Percentiles rank a stretch among this genome's conserved stretches.
Conservation (phyloP, 2,888 invertebrate genomes). For the Apantesis nais region DNA sequence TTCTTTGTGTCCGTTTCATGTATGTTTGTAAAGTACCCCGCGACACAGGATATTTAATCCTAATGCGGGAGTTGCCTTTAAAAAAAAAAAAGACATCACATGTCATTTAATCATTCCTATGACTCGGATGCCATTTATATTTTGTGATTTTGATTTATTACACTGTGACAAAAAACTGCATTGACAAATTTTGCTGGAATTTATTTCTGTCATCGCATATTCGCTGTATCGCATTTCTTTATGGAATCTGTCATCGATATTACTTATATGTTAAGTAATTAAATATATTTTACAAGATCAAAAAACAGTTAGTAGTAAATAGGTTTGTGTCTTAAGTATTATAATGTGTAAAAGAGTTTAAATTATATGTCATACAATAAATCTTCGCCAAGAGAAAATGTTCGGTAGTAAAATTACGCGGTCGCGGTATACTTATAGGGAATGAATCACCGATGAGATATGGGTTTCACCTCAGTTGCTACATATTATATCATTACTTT, state of each 20-base stretch:
- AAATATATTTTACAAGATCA: not conserved
- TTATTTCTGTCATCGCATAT: not conserved
- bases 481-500: conserved; percentile 8
- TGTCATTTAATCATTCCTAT: not conserved
- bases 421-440: conserved; percentile 15
- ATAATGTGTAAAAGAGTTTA: not conserved
- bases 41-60: too few relatives aligned
- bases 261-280: too few relatives aligned
- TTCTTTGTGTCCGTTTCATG: too few relatives aligned
- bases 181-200: too few relatives aligned
- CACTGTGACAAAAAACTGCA: too few relatives aligned
- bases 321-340: not conserved
- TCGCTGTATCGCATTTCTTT: not conserved
- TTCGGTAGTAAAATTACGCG: conserved; percentile 8
- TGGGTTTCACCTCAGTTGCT: conserved; percentile 2
- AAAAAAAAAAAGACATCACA: too few relatives aligned
- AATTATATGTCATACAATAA: conserved; percentile 3
- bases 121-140: not conserved
- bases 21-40: too few relatives aligned
- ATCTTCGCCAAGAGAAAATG: conserved; percentile 7
- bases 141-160: too few relatives aligned
- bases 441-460: conserved; percentile 1
- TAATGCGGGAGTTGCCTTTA: too few relatives aligned
- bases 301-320: not conserved
- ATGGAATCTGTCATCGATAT: not conserved